A percentile compares a stretch with the other conserved stretches of the same genome.
Conservation (phyloP, 2,113 vertebrate genomes). For the Amblyopsis rosae region DNA sequence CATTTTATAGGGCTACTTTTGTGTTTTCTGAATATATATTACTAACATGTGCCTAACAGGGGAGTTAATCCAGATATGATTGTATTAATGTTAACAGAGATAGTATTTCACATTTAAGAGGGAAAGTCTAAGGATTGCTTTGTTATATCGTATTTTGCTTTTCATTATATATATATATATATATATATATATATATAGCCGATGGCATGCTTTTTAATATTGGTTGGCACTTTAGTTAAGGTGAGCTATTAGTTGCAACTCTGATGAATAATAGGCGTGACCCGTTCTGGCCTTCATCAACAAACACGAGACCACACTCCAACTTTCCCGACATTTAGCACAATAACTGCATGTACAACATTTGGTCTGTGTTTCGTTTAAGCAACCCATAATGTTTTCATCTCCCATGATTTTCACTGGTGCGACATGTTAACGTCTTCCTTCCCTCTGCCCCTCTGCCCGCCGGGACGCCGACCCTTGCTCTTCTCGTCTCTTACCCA, state of each 20-base stretch:
- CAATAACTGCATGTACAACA: neutral
- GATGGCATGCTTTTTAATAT: too few relatives aligned
- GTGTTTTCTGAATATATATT: neutral
- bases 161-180: neutral
- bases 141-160: neutral
- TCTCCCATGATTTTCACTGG: constrained; percentile 59
- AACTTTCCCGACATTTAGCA: neutral
- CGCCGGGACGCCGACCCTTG: constrained; percentile 76
- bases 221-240: too few relatives aligned
- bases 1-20: too few relatives aligned
- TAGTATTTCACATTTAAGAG: neutral
- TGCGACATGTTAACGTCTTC: constrained; percentile 73
- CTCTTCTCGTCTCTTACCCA: constrained; percentile 73
- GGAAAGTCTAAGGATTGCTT: neutral
- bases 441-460: constrained; percentile 74
- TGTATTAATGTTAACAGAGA: neutral
- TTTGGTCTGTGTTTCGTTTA: constrained; percentile 39
- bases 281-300: neutral
- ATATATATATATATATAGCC: too few relatives aligned
- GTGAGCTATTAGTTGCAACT: too few relatives aligned
- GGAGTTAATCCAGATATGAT: too few relatives aligned
- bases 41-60: too few relatives aligned
- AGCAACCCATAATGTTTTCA: constrained; percentile 62
- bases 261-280: neutral
- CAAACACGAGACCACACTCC: constrained; percentile 25